Conservation (phyloP, 2,797 vertebrate species). For the Taenioides sp. region DNA sequence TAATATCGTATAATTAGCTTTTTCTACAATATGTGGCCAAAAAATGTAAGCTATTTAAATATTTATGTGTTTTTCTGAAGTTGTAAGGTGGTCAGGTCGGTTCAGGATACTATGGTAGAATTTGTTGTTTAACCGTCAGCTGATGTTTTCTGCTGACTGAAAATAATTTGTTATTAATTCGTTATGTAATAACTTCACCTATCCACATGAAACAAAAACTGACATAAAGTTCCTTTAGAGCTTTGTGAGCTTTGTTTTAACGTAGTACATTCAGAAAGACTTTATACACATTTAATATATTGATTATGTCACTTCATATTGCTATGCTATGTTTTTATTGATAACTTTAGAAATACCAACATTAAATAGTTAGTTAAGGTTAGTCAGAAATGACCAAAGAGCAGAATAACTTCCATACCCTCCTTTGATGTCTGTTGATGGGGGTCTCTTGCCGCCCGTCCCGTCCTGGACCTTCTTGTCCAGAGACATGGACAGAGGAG, state of each 20-base stretch:
- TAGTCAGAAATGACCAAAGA: background rate
- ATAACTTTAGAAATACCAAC: background rate
- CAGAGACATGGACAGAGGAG: constrained; percentile 82
- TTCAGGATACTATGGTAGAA: too few relatives aligned
- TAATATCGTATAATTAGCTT: too few relatives aligned
- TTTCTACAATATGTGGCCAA: too few relatives aligned
- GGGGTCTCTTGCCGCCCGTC: constrained; percentile 87
- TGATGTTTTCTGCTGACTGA: too few relatives aligned
- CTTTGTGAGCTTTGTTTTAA: background rate
- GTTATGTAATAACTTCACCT: too few relatives aligned
- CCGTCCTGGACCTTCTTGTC: constrained; percentile 92
- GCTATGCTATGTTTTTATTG: background rate
- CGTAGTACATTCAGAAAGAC: background rate
- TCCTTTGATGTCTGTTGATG: constrained; percentile 88
- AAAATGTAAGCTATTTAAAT: too few relatives aligned
- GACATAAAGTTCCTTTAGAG: too few relatives aligned
- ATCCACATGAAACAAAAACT: too few relatives aligned
- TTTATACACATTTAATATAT: background rate
- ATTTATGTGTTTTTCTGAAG: too few relatives aligned
- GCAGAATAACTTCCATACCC: constrained; percentile 77
- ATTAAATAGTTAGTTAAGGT: background rate
- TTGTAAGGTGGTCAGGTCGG: too few relatives aligned
- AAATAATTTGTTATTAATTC: too few relatives aligned
- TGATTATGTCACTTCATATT: background rate
- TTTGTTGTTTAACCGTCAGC: too few relatives aligned